Percentiles rank a stretch among this genome's conserved stretches.
phyloP scores from a whole-genome alignment of 2,113 vertebrate species.

The Hirundichthys speculiger region DNA sequence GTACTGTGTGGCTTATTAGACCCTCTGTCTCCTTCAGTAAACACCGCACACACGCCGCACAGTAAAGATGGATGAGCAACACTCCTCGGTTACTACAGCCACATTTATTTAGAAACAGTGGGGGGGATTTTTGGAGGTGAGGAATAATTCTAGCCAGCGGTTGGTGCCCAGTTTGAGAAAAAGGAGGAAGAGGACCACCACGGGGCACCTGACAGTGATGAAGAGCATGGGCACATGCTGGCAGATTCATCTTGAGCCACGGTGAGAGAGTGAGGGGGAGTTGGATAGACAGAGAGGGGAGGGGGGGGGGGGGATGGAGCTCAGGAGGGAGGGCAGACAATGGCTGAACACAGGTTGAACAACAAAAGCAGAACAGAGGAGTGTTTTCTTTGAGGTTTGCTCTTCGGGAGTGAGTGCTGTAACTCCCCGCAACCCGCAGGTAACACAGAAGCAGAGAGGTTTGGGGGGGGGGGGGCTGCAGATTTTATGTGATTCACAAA shows the following conservation, averaged over 20 bases:
- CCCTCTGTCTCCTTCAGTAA: slow-evolving; percentile 65
- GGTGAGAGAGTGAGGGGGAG: slow-evolving; percentile 42
- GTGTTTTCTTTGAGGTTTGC: slow-evolving; percentile 63
- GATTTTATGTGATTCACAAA: slow-evolving; percentile 59
- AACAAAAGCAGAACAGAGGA: slow-evolving; percentile 64
- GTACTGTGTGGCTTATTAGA: slow-evolving; percentile 62
- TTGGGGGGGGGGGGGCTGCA: slow-evolving; percentile 21
- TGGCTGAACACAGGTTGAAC: slow-evolving; percentile 71
- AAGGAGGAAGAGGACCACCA: slow-evolving; percentile 85
- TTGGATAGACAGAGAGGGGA: slow-evolving; percentile 6
- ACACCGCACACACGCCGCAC: slow-evolving; percentile 51
- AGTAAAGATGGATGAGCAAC: slow-evolving; percentile 88
- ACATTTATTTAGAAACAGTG: slow-evolving; percentile 93
- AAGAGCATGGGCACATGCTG: slow-evolving; percentile 83
- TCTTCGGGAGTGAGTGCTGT: slow-evolving; percentile 49
- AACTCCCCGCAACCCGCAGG: slow-evolving; percentile 49
- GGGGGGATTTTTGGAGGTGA: slow-evolving; percentile 84
- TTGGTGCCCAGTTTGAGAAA: slow-evolving; percentile 86
- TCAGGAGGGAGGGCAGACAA: slow-evolving; percentile 58
- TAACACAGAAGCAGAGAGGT: slow-evolving; percentile 25
- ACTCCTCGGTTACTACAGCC: slow-evolving; percentile 84
- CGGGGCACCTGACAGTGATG: slow-evolving; percentile 87
- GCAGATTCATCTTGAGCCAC: slow-evolving; percentile 85
- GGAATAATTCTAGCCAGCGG: slow-evolving; percentile 89
- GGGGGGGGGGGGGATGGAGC: slow-evolving; percentile 36